Percentiles rank a stretch among this genome's conserved stretches.
Evolutionary conservation across 92 coral and sea anemone species (phyloP).

Genomic region (Metridium senile): DNA sequence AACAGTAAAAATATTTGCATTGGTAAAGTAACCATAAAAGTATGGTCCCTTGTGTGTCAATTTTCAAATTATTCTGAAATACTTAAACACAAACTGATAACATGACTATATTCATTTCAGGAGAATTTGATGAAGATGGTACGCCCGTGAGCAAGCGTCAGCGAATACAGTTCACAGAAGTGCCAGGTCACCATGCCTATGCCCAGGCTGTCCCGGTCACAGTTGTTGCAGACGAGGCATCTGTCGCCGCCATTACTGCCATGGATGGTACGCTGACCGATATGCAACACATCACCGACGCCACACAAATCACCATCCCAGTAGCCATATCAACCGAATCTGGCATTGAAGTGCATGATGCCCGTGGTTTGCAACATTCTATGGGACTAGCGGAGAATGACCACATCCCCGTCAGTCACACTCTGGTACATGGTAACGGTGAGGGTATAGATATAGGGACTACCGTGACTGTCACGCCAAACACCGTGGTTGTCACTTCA

Average conservation of each 20-base stretch:
- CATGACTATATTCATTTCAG: conserved; percentile 22
- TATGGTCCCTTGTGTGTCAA: too few species aligned
- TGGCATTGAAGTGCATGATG: conserved; percentile 81
- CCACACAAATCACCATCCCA: conserved; percentile 94
- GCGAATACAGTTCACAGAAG: conserved; percentile 86
- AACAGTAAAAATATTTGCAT: too few species aligned
- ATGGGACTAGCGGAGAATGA: conserved; percentile 65
- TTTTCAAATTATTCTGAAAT: too few species aligned
- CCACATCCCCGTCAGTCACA: conserved; percentile 33
- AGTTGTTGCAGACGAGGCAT: conserved; percentile 94
- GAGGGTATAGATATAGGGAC: conserved; percentile 74
- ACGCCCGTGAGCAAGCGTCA: conserved; percentile 92
- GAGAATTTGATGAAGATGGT: conserved; percentile 65
- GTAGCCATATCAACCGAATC: conserved; percentile 98
- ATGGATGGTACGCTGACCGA: conserved; percentile 91
- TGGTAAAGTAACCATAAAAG: too few species aligned
- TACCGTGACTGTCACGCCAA: conserved; percentile 75
- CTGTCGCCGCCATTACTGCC: conserved; percentile 99
- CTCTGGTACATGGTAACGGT: conserved; percentile 66
- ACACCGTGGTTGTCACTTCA: conserved; percentile 88
- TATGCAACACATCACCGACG: conserved; percentile 93
- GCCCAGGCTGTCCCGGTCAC: conserved; percentile 81
- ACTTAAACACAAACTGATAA: too few species aligned
- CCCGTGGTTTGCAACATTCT: conserved; percentile 68
- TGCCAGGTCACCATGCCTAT: conserved; percentile 84